Evolutionary conservation across 2,113 vertebrate species (phyloP), one percentile per base, ranked within the genome.

Genomic region (Spermophilus dauricus): DNA sequence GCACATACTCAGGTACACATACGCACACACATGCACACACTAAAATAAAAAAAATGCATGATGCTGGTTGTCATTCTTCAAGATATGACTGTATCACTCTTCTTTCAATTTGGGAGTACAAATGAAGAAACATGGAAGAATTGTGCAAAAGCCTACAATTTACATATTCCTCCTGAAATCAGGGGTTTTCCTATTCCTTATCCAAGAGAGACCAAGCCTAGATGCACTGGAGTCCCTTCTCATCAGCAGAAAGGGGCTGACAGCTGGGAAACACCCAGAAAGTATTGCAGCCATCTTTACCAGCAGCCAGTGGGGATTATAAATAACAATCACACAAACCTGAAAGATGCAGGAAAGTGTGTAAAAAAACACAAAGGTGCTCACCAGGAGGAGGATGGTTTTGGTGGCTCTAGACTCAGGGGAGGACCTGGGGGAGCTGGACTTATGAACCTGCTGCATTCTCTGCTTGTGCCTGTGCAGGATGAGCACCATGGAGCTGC

Each of bases 271-370:
- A 83, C n/a, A 5, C 6, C 37, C 37, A 34, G 48, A 2, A 11
- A 53, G 3, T 17, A 42, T 30, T 1, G 16, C 37, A 63, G 58
- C 26, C 2, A 20, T 30, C 3, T 18, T 16, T 26, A 18, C 7
- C 37, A 30, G 8, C 3, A 61, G 12, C 24, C 13, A 30, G 14
- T 10, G 45, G 45, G 67, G 20, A 34, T 42, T 53, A 75, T 20
- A 30, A n/a, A 2, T 16, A 26, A 51, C 4, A 51, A 3, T 0
- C 13, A 34, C 1, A 8, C 2, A 61, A 26, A 14, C 0, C 2
- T 70, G 45, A 4, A 26, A 73, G 24, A 58, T 1, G 22, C 45
- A 70, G 51, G 72, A 39, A 18, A 70, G 4, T 17, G 13, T 14
- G 17, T 61, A 48, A 4, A 86, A 51, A 16, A 2, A 78, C 26